These are phyloP conservation scores for Formicarius rufipectus DNA, from an alignment of 2,113 vertebrate genomes.

Conservation along the genomic window DNA sequence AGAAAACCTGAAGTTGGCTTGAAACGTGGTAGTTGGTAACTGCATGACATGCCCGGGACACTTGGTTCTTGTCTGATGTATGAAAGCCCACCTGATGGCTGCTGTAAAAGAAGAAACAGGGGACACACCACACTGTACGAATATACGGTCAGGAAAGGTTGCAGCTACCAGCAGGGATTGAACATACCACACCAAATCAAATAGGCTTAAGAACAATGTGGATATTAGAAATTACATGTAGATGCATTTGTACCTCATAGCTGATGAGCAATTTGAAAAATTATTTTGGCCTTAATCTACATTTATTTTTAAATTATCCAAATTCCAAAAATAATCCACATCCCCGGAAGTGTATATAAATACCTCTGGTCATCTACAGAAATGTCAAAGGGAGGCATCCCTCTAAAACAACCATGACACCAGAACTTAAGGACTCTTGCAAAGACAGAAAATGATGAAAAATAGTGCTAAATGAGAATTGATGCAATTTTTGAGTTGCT, in stretches of 20 bases:
- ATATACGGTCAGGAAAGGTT: rapidly evolving
- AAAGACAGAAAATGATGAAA: neutral
- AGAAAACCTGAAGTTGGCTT: neutral
- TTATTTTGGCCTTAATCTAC: neutral
- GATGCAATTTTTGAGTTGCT: neutral
- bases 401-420: neutral
- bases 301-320: neutral
- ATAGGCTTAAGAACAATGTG: neutral
- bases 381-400: neutral
- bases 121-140: rapidly evolving
- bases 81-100: neutral
- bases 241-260: neutral
- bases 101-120: neutral
- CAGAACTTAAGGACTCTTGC: neutral
- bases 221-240: neutral
- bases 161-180: neutral
- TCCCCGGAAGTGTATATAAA: neutral
- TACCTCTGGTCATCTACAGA: neutral
- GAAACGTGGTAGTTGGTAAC: neutral
- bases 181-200: neutral
- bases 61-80: too few species aligned
- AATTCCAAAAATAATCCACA: neutral
- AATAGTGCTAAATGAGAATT: neutral
- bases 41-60: neutral
- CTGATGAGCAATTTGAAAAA: neutral